phyloP scores from a whole-genome alignment of 2,113 vertebrate genomes.

The Rhineura floridana region DNA sequence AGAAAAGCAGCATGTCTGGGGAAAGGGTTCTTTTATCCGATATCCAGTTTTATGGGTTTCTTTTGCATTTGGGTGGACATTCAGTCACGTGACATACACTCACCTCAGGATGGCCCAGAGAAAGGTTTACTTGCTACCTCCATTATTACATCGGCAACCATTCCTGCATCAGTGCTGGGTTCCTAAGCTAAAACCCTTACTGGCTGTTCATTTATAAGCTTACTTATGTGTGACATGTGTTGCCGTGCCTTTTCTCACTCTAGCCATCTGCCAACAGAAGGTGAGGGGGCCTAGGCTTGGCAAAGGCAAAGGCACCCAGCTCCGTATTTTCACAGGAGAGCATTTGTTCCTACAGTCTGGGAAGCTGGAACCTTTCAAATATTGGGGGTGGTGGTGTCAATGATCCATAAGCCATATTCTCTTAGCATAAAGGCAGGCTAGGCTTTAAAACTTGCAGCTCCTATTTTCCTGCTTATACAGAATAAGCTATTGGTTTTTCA shows the following conservation, averaged over 20 bases:
- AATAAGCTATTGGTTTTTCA: not conserved
- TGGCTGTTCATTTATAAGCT: not conserved
- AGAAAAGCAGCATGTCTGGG: not conserved
- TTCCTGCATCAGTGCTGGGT: too few species aligned
- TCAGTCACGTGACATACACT: too few species aligned
- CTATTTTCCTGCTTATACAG: not conserved
- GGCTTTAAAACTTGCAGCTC: not conserved
- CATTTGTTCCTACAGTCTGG: slow-evolving; percentile 5
- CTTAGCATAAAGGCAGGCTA: not conserved
- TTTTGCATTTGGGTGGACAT: not conserved
- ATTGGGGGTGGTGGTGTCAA: not conserved
- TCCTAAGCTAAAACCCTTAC: not conserved
- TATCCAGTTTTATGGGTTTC: not conserved
- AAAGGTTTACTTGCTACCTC: not conserved
- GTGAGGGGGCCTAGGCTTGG: slow-evolving; percentile 10
- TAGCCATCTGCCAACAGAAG: not conserved
- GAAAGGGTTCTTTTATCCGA: not conserved
- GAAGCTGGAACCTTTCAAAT: not conserved
- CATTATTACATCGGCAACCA: not conserved
- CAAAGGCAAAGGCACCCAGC: not conserved
- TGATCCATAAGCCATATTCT: not conserved
- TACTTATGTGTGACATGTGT: not conserved
- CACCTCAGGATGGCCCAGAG: not conserved
- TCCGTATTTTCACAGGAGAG: not conserved
- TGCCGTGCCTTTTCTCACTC: not conserved